Evolutionary conservation across 2,797 vertebrate genomes (phyloP), one percentile per base, ranked within the genome.

Genomic region (Dermochelys coriacea): DNA sequence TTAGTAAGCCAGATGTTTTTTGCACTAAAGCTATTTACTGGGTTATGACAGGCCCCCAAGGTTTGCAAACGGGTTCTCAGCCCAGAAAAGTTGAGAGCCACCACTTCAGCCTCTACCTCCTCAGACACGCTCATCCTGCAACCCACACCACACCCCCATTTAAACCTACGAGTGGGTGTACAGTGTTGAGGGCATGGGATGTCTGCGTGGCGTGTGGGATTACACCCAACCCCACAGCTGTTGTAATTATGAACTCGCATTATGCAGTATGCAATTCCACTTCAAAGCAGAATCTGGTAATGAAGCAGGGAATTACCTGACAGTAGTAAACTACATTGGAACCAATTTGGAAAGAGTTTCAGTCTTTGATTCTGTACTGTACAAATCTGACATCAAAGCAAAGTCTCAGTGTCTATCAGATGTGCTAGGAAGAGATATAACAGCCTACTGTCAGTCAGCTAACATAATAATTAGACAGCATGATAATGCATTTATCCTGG

Each of bases 321-420:
- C 0, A 47, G 80, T 92, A 89, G 96, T 94, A 97, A 98, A 98
- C 96, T 97, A 86, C 95, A 93, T n/a, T 94, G 96, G 94, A 96
- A 97, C 93, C 95, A 85, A 96, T 96, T 97, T 97, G 97, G 98
- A 96, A 98, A 97, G 97, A 84, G 93, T 86, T 97, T 2, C 88
- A 89, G 89, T 97, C 97, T 98, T 98, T 97, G 96, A 98, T 98
- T 98, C 96, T 96, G 95, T 97, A 31, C 49, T 97, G 93, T 96
- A 97, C 96, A 97, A 97, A 97, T 96, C 96, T 96, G 94, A 97
- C 97, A 98, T 98, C 98, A 98, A 98, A 98, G 98, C 88, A 34
- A 96, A 96, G 91, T 95, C 94, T 89, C 96, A 97, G 92, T 96
- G 95, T 97, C 97, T 98, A 96, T 98, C 97, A 97, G 94, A 97